phyloP scores from a whole-genome alignment of 2,888 invertebrate species.

The Tipula confusa region DNA sequence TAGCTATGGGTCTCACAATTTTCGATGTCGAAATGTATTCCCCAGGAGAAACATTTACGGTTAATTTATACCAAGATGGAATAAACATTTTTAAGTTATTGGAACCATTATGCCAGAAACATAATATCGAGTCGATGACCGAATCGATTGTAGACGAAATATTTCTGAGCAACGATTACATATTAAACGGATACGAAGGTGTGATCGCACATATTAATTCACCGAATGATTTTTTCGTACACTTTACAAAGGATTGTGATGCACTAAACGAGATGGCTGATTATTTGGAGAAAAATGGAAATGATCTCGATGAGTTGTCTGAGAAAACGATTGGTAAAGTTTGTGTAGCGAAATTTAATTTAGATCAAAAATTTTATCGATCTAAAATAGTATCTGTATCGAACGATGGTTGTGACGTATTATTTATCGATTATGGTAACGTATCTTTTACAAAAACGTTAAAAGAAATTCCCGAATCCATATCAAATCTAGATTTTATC shows the following conservation, averaged over 20 bases:
- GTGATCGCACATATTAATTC: constrained; percentile 65
- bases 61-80: constrained; percentile 48
- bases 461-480: constrained; percentile 56
- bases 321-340: constrained; percentile 50
- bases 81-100: constrained; percentile 61
- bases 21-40: constrained; percentile 65
- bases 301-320: constrained; percentile 39
- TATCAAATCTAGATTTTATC: constrained; percentile 54
- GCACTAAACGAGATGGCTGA: constrained; percentile 45
- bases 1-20: constrained; percentile 64
- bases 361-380: constrained; percentile 84
- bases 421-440: constrained; percentile 70
- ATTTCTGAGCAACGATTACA: constrained; percentile 36
- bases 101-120: constrained; percentile 53
- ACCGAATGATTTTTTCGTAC: constrained; percentile 70
- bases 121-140: background rate
- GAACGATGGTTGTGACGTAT: constrained; percentile 66
- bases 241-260: constrained; percentile 52
- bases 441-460: constrained; percentile 56
- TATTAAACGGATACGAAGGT: constrained; percentile 44
- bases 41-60: constrained; percentile 45
- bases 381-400: constrained; percentile 77
- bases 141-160: constrained; percentile 34
- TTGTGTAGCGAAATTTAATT: constrained; percentile 74
- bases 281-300: constrained; percentile 42